phyloP scores from a whole-genome alignment of 2,113 vertebrate species.

The Balaenoptera acutorostrata region DNA sequence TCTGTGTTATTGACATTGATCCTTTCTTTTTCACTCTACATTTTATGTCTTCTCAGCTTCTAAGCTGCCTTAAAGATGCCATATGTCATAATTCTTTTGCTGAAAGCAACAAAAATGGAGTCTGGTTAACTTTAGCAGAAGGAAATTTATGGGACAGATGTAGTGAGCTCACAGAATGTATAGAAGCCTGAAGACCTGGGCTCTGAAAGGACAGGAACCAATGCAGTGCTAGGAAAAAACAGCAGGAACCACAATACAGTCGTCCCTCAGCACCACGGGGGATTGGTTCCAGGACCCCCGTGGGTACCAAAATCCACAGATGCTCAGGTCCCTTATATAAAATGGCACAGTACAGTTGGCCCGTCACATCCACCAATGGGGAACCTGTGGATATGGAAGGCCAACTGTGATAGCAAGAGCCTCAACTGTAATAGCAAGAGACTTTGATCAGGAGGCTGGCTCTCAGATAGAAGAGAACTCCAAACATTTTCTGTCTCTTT shows the following conservation, averaged over 20 bases:
- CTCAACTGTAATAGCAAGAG: neutral
- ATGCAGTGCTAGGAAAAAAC: neutral
- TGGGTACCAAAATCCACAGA: neutral
- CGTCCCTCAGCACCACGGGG: neutral
- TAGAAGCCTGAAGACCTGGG: neutral
- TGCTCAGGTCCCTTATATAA: neutral
- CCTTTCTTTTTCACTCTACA: neutral
- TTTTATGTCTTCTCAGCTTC: slow-evolving; percentile 31
- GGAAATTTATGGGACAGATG: neutral
- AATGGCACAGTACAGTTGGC: neutral
- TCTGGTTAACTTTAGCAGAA: neutral
- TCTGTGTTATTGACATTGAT: neutral
- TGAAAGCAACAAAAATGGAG: neutral
- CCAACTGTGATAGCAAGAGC: neutral
- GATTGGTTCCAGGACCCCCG: neutral
- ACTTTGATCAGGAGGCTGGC: neutral
- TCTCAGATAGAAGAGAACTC: neutral
- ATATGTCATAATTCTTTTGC: slow-evolving; percentile 1
- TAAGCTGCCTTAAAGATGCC: slow-evolving; percentile 9
- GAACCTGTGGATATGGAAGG: neutral
- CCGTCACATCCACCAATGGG: neutral
- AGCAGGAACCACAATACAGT: neutral
- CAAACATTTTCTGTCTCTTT: neutral
- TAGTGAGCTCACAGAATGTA: neutral
- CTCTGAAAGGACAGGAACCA: neutral